Evolutionary conservation across 2,113 vertebrate genomes (phyloP).

Genomic region (Sylvilagus bachmani): DNA sequence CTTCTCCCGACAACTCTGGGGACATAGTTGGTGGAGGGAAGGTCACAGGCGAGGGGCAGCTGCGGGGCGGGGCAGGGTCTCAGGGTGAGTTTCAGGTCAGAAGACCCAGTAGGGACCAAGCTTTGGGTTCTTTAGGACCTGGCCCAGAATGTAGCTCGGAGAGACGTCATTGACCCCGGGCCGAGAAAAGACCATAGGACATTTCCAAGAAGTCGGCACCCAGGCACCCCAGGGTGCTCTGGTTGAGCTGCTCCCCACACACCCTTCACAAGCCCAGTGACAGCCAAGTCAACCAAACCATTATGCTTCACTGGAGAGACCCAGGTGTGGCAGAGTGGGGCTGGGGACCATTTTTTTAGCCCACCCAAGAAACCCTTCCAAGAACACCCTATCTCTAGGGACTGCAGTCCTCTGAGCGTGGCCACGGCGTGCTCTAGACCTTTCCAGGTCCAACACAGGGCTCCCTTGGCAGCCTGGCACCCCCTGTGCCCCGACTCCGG

Average conservation of each 20-base stretch:
- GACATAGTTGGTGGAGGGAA: not conserved
- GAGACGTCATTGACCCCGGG: not conserved
- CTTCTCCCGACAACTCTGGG: not conserved
- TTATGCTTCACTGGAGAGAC: not conserved
- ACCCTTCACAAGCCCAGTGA: not conserved
- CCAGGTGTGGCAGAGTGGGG: not conserved
- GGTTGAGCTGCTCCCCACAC: not conserved
- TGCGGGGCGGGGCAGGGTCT: not conserved
- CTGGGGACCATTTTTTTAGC: not conserved
- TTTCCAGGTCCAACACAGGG: not conserved
- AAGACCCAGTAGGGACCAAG: not conserved
- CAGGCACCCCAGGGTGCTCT: not conserved
- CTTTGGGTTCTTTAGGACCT: not conserved
- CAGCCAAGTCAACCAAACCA: not conserved
- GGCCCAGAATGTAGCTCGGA: not conserved
- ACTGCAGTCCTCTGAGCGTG: not conserved
- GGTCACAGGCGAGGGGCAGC: not conserved
- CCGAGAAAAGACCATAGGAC: not conserved
- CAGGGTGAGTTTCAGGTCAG: not conserved
- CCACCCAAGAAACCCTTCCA: not conserved
- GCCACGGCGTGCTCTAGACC: not conserved
- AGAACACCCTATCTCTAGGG: slow-evolving; percentile 5
- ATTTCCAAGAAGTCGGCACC: not conserved
- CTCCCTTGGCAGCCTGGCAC: not conserved
- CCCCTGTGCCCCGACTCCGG: not conserved